phyloP scores from a whole-genome alignment of 2,888 invertebrate species.

The Orthosia gothica region DNA sequence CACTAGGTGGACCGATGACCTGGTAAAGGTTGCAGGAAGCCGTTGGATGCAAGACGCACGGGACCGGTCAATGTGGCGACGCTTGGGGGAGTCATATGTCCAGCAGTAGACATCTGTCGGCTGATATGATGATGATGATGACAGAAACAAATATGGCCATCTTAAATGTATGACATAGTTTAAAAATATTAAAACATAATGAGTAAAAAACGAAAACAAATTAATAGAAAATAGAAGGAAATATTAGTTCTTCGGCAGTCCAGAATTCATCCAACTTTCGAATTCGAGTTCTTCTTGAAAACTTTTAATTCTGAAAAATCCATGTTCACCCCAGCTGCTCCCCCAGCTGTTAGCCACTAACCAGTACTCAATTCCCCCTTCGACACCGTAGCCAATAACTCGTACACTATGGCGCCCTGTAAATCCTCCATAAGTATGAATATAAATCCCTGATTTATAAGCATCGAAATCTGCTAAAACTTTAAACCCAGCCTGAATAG shows the following conservation, averaged over 20 bases:
- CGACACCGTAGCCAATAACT: slow-evolving; percentile 49
- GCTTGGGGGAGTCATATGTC: too few relatives aligned
- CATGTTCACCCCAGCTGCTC: slow-evolving; percentile 28
- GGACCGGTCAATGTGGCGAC: too few relatives aligned
- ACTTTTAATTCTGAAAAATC: slow-evolving; percentile 28
- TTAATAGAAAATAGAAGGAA: too few relatives aligned
- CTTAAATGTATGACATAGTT: too few relatives aligned
- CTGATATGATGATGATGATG: too few relatives aligned
- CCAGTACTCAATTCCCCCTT: slow-evolving; percentile 42
- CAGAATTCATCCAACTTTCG: slow-evolving; percentile 3
- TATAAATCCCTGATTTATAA: slow-evolving; percentile 30
- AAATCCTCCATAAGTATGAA: slow-evolving; percentile 5
- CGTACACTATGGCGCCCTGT: slow-evolving; percentile 20
- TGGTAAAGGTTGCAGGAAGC: too few relatives aligned
- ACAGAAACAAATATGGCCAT: too few relatives aligned
- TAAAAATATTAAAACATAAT: too few relatives aligned
- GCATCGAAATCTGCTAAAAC: slow-evolving; percentile 17
- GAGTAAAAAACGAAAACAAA: too few relatives aligned
- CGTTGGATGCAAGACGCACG: too few relatives aligned
- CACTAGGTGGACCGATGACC: too few relatives aligned
- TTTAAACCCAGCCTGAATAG: slow-evolving; percentile 12
- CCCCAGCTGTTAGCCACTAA: slow-evolving; percentile 53
- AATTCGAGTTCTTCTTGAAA: slow-evolving; percentile 2
- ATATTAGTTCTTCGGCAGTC: slow-evolving; percentile 8
- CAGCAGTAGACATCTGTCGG: too few relatives aligned